Evolutionary conservation across 1,140 invertebrate species (phyloP).

Genomic region (Dysdera silvatica): DNA sequence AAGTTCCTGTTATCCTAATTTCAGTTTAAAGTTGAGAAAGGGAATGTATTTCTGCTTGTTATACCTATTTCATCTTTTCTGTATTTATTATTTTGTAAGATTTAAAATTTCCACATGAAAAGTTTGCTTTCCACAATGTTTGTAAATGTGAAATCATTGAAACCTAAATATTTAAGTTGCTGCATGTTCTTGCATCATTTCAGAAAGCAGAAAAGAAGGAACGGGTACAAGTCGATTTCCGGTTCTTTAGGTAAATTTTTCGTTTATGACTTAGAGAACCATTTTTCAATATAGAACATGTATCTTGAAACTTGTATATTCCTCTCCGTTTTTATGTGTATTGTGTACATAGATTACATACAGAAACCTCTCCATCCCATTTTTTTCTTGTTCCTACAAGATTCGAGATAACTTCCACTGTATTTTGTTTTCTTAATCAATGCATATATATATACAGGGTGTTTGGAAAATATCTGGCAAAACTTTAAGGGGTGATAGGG

Average conservation of each 20-base stretch:
- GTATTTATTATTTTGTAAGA: background rate
- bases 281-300: background rate
- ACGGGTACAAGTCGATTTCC: slow-evolving; percentile 76
- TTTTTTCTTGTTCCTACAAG: too few species aligned
- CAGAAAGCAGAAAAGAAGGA: slow-evolving; percentile 46
- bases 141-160: background rate
- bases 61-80: background rate
- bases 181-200: background rate
- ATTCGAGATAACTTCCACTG: too few species aligned
- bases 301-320: background rate
- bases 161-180: background rate
- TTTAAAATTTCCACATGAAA: background rate
- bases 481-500: too few species aligned
- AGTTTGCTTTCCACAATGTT: background rate
- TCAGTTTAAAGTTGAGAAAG: too few species aligned
- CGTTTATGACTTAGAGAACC: slow-evolving; percentile 35
- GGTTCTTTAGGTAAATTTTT: slow-evolving; percentile 70
- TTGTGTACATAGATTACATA: too few species aligned
- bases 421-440: too few species aligned
- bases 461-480: too few species aligned
- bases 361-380: too few species aligned
- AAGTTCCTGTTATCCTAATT: background rate
- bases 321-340: too few species aligned
- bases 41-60: background rate
- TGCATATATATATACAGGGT: too few species aligned